Conservation (phyloP, 2,113 vertebrate genomes). For the Echinops telfairi region DNA sequence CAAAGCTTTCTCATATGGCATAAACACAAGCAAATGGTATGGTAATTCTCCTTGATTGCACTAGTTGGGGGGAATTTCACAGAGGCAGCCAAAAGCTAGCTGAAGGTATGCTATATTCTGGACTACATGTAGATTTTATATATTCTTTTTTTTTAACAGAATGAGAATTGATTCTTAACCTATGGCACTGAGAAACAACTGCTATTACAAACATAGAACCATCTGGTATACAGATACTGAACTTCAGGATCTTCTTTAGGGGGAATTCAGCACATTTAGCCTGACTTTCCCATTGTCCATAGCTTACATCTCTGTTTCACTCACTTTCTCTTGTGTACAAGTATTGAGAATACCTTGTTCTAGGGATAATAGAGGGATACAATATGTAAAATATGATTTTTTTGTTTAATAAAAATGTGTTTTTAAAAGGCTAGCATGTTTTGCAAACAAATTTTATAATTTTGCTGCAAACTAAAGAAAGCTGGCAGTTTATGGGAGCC, state of each 20-base stretch:
- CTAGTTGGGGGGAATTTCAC: neutral
- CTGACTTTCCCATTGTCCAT: neutral
- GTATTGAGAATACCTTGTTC: neutral
- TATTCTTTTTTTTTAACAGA: neutral
- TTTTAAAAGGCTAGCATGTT: neutral
- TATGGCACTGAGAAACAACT: neutral
- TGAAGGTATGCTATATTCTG: neutral
- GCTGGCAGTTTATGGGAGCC: neutral
- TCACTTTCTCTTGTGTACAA: neutral
- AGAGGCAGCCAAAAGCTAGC: slow-evolving; percentile 41
- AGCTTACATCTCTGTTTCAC: neutral
- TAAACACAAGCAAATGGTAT: slow-evolving; percentile 83
- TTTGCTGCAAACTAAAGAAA: neutral
- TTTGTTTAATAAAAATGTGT: slow-evolving; percentile 1
- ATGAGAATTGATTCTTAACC: neutral
- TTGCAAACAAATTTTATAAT: slow-evolving; percentile 1
- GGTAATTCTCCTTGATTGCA: slow-evolving; percentile 80
- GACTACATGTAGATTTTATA: neutral
- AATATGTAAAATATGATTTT: neutral
- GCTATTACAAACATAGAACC: neutral
- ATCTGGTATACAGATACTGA: slow-evolving; percentile 37
- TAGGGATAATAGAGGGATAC: slow-evolving; percentile 3
- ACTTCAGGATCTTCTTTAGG: neutral
- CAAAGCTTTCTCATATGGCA: slow-evolving; percentile 78
- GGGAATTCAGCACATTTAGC: neutral